phyloP scores from a whole-genome alignment of 2,113 vertebrate species.

The Eubucco bourcierii region DNA sequence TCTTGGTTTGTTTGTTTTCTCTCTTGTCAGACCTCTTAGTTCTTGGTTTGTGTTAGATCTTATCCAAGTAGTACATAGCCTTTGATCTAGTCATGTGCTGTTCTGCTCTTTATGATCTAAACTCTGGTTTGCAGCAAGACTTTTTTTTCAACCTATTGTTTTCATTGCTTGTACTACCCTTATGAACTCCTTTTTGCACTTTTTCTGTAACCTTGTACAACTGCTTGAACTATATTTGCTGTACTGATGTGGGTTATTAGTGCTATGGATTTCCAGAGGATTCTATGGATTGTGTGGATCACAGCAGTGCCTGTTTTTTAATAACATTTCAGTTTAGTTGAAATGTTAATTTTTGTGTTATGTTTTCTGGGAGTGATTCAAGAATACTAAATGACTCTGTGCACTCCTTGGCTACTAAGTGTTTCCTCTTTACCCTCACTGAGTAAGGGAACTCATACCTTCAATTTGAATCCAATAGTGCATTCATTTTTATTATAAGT shows the following conservation, averaged over 20 bases:
- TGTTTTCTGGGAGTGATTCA: not conserved
- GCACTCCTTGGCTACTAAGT: not conserved
- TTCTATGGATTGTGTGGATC: not conserved
- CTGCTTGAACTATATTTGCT: not conserved
- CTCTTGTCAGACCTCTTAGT: not conserved
- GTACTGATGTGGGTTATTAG: not conserved
- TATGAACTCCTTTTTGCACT: not conserved
- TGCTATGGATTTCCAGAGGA: not conserved
- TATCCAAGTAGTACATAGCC: not conserved
- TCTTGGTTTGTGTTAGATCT: slow-evolving; percentile 8
- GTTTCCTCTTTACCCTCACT: not conserved
- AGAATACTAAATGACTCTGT: not conserved
- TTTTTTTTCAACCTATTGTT: not conserved
- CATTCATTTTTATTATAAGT: not conserved
- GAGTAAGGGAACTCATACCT: not conserved
- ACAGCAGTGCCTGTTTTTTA: not conserved
- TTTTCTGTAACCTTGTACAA: not conserved
- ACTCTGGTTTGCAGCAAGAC: not conserved
- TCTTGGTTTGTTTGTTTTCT: not conserved
- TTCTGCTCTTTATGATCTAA: not conserved
- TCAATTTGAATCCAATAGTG: not conserved
- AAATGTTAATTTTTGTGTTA: not conserved
- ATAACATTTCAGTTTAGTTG: not conserved
- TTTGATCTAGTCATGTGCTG: not conserved
- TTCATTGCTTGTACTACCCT: not conserved